Conservation (phyloP, 2,797 vertebrate genomes). For the Remorina albescens region DNA sequence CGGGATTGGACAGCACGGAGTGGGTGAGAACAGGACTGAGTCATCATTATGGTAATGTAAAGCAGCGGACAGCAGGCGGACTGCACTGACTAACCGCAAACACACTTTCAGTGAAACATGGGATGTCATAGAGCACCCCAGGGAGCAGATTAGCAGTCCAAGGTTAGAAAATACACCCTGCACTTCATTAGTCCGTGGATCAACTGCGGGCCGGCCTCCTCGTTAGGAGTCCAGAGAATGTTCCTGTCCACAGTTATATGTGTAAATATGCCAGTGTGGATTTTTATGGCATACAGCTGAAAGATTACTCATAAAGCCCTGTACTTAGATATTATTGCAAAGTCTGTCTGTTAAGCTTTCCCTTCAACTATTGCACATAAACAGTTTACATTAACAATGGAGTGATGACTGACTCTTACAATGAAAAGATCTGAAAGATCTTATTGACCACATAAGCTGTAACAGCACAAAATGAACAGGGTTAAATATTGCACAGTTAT, state of each 20-base stretch:
- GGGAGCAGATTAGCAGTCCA: conserved; percentile 61
- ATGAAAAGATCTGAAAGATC: background rate
- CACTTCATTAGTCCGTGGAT: conserved; percentile 34
- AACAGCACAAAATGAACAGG: background rate
- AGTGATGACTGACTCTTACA: background rate
- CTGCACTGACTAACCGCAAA: conserved; percentile 74
- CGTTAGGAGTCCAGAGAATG: conserved; percentile 14
- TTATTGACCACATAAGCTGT: background rate
- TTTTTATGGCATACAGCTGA: conserved; percentile 3
- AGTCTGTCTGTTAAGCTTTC: background rate
- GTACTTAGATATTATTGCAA: background rate
- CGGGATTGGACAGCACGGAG: conserved; percentile 55
- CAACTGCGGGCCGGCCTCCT: conserved; percentile 26
- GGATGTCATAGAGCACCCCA: conserved; percentile 61
- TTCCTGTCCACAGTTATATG: conserved; percentile 14
- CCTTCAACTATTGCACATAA: background rate
- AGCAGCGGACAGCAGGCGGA: conserved; percentile 43
- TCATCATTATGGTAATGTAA: conserved; percentile 78
- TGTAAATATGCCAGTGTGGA: conserved; percentile 2
- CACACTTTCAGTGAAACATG: conserved; percentile 66
- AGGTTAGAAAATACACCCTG: conserved; percentile 65
- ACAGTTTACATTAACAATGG: background rate
- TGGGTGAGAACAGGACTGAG: conserved; percentile 72
- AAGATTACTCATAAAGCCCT: background rate
- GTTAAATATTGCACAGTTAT: no score